Percentiles rank a stretch among this genome's conserved stretches.
phyloP scores from a whole-genome alignment of 2,797 vertebrate species.

The Arremon aurantiirostris region DNA sequence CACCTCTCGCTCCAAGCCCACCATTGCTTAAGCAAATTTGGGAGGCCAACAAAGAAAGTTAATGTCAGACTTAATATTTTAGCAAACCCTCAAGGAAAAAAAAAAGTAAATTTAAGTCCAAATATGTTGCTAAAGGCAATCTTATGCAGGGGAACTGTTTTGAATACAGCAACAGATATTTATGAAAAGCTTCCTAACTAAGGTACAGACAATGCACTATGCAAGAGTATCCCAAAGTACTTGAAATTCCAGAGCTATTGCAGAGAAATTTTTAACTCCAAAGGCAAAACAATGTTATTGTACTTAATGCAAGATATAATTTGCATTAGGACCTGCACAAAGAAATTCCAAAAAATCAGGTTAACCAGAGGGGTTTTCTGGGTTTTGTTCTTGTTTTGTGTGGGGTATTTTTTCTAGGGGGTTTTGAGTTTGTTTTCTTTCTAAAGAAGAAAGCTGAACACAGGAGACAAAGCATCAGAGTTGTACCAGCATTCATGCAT shows the following conservation, averaged over 20 bases:
- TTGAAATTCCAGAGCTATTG: not conserved
- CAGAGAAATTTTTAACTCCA: not conserved
- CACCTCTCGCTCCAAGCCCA: accelerated
- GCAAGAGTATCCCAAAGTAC: not conserved
- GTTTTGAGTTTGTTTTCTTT: not conserved
- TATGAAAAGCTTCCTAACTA: not conserved
- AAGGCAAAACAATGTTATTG: not conserved
- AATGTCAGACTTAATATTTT: accelerated
- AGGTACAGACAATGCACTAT: not conserved
- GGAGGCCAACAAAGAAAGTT: not conserved
- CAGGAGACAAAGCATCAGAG: not conserved
- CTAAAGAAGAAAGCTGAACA: not conserved
- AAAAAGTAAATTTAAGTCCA: not conserved
- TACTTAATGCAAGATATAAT: not conserved
- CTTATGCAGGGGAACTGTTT: not conserved
- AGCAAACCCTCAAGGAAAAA: not conserved
- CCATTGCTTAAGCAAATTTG: not conserved
- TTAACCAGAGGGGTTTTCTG: not conserved
- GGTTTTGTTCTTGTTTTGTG: not conserved
- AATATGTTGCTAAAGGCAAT: not conserved
- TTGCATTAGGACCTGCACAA: not conserved
- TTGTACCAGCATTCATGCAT: not conserved
- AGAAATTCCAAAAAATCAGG: not conserved
- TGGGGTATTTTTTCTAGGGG: not conserved
- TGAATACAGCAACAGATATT: not conserved